Conservation (phyloP, 1,140 invertebrate genomes). For the Camponotus vicinus region DNA sequence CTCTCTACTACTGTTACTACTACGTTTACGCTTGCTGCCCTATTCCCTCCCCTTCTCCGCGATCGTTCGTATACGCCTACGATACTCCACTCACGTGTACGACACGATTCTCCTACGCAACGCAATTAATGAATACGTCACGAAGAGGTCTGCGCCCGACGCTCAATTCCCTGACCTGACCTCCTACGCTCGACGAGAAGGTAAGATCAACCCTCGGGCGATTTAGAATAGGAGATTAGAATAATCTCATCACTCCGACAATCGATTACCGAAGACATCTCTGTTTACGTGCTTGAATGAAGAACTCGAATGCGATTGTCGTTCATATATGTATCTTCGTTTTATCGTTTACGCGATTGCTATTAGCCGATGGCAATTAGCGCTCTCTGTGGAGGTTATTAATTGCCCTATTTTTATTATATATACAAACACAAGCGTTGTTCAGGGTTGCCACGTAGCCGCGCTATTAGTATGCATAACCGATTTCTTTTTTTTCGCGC, state of each 20-base stretch:
- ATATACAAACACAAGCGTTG: not conserved
- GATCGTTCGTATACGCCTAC: conserved; percentile 47
- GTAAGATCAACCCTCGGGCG: not conserved
- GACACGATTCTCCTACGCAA: conserved; percentile 67
- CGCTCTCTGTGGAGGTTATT: not conserved
- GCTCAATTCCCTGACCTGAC: conserved; percentile 34
- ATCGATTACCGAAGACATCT: not conserved
- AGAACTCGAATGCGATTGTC: not conserved
- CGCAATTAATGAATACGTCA: conserved; percentile 73
- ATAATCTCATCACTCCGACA: not conserved
- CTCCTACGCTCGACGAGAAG: not conserved
- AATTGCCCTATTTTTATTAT: conserved; percentile 19
- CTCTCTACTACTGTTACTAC: conserved; percentile 61
- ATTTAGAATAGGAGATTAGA: not conserved
- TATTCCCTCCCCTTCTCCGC: not conserved
- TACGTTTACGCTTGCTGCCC: conserved; percentile 53
- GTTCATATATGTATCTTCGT: not conserved
- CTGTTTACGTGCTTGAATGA: not conserved
- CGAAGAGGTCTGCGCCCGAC: conserved; percentile 35
- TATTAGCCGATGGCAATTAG: not conserved
- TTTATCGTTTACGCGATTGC: not conserved
- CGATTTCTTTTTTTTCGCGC: conserved; percentile 38
- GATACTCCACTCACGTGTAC: conserved; percentile 41
- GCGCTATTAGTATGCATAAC: conserved; percentile 47
- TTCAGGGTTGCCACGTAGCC: not conserved